phyloP scores from a whole-genome alignment of 1,140 invertebrate species.

The Heliconius himera region DNA sequence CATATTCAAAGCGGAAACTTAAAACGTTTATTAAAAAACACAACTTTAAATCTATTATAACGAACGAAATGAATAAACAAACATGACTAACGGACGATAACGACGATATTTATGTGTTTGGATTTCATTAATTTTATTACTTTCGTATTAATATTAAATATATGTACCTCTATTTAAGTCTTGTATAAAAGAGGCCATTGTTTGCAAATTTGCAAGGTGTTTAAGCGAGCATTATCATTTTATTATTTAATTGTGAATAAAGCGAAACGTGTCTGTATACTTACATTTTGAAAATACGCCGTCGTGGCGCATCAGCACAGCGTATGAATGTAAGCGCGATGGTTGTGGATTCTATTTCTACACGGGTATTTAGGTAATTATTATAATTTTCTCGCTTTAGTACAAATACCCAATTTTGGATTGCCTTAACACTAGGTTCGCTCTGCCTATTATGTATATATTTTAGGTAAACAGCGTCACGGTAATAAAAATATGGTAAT shows the following conservation, averaged over 20 bases:
- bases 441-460: too few relatives aligned
- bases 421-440: too few relatives aligned
- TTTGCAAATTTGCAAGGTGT: constrained; percentile 24
- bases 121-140: constrained; percentile 32
- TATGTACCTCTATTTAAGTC: not conserved
- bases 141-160: constrained; percentile 14
- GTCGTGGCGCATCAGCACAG: too few relatives aligned
- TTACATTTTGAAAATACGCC: not conserved
- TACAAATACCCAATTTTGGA: too few relatives aligned
- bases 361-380: too few relatives aligned
- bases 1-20: constrained; percentile 16
- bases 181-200: not conserved
- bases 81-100: constrained; percentile 41
- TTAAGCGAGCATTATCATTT: constrained; percentile 8
- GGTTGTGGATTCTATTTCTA: too few relatives aligned
- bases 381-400: too few relatives aligned
- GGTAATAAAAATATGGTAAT: too few relatives aligned
- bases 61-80: constrained; percentile 48
- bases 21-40: not conserved
- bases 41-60: constrained; percentile 46
- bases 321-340: too few relatives aligned
- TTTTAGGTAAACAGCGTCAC: too few relatives aligned
- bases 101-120: constrained; percentile 36
- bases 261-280: not conserved
- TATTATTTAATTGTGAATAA: constrained; percentile 15